Evolutionary conservation across 1,140 invertebrate genomes (phyloP).

Genomic region (Drosophila bipectinata): DNA sequence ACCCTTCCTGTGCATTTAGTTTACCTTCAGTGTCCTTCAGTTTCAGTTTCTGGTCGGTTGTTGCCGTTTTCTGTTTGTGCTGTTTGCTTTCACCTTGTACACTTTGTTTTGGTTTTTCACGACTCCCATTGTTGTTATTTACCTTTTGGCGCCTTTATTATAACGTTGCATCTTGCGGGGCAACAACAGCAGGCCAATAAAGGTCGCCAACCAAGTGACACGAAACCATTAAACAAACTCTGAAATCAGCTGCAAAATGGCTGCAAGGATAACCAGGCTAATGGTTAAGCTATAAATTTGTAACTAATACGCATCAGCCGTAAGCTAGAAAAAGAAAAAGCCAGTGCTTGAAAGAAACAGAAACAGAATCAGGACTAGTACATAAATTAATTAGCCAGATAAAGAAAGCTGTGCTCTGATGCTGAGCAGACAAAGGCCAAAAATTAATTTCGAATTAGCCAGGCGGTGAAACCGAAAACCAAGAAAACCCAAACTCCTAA

Average conservation of each 20-base stretch:
- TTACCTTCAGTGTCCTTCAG: conserved; percentile 75
- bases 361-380: conserved; percentile 10
- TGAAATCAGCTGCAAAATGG: conserved; percentile 17
- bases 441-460: conserved; percentile 79
- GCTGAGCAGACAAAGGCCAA: conserved; percentile 50
- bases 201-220: conserved; percentile 36
- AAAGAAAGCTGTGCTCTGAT: conserved; percentile 41
- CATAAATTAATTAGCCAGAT: conserved; percentile 78
- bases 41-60: conserved; percentile 33
- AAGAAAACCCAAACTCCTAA: conserved; percentile 27
- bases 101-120: conserved; percentile 54
- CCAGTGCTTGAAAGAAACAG: background rate
- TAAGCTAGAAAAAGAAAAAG: background rate
- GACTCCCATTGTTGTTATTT: conserved; percentile 65
- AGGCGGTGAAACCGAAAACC: conserved; percentile 49
- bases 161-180: conserved; percentile 62
- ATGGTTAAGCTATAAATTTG: conserved; percentile 77
- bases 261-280: conserved; percentile 27
- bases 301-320: conserved; percentile 67
- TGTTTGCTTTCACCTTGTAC: conserved; percentile 47
- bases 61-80: conserved; percentile 40
- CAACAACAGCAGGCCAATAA: conserved; percentile 12
- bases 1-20: conserved; percentile 59
- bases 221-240: conserved; percentile 15
- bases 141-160: conserved; percentile 79